These are phyloP conservation scores for Alouatta caraya DNA, from an alignment of 2,797 vertebrate species.

Conservation along the genomic window DNA sequence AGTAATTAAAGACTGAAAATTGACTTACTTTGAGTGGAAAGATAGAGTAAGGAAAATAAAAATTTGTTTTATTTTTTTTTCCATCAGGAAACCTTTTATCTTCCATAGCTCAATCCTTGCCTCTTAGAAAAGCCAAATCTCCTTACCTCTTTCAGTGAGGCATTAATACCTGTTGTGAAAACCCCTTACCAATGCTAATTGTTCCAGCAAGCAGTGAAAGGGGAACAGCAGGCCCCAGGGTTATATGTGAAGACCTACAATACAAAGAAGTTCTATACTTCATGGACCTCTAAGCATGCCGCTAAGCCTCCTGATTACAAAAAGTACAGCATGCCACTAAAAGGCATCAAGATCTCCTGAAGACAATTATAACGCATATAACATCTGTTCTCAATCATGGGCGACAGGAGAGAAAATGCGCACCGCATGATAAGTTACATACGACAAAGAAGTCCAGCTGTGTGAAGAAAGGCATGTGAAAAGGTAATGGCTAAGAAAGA, in stretches of 20 bases:
- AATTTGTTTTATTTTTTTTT: background rate
- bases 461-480: background rate
- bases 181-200: slow-evolving; percentile 67
- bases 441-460: slow-evolving; percentile 57
- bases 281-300: slow-evolving; percentile 34
- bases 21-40: slow-evolving; percentile 3
- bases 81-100: slow-evolving; percentile 34
- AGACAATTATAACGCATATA: slow-evolving; percentile 63
- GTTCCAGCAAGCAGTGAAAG: slow-evolving; percentile 51
- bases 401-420: slow-evolving; percentile 57
- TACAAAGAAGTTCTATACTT: slow-evolving; percentile 40
- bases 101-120: slow-evolving; percentile 9
- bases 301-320: slow-evolving; percentile 49
- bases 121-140: slow-evolving; percentile 49
- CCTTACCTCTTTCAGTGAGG: slow-evolving; percentile 52
- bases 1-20: background rate
- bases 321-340: slow-evolving; percentile 53
- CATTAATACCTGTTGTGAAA: slow-evolving; percentile 74
- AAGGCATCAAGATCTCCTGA: slow-evolving; percentile 58
- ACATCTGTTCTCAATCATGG: slow-evolving; percentile 72
- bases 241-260: slow-evolving; percentile 38
- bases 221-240: slow-evolving; percentile 47
- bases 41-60: background rate
- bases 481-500: background rate
- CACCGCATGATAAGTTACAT: background rate